Evolutionary conservation across 2,888 invertebrate species (phyloP).

Genomic region (Caenorhabditis sp.): DNA sequence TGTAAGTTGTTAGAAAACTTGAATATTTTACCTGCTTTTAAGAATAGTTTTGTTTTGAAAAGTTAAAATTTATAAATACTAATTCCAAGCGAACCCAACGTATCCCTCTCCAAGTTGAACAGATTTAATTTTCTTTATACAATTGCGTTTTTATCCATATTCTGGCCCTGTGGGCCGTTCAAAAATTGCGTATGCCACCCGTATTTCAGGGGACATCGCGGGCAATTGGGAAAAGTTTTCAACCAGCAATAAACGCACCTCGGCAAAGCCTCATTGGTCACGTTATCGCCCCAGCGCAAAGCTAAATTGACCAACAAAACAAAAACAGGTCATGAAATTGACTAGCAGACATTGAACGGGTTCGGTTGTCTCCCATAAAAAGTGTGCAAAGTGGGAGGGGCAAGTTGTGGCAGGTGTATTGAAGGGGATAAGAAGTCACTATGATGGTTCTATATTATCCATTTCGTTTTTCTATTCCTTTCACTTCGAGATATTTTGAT

Average conservation of each 20-base stretch:
- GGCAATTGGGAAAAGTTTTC: constrained; percentile 69
- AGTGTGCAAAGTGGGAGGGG: neutral
- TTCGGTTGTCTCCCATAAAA: neutral
- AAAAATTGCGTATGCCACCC: constrained; percentile 62
- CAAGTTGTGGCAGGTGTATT: neutral
- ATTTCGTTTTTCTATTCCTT: neutral
- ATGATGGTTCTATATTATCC: neutral
- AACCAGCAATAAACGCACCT: constrained; percentile 71
- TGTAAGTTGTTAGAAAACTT: too few relatives aligned
- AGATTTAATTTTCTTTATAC: neutral
- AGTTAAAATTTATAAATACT: too few relatives aligned
- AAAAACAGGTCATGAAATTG: neutral
- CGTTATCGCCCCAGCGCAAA: constrained; percentile 69
- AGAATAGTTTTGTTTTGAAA: too few relatives aligned
- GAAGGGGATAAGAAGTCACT: neutral
- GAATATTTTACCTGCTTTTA: too few relatives aligned
- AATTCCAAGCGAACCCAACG: too few relatives aligned
- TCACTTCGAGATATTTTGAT: too few relatives aligned
- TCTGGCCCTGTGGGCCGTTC: constrained; percentile 35
- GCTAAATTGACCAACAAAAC: constrained; percentile 20
- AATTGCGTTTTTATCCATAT: neutral
- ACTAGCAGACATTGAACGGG: neutral
- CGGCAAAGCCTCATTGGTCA: constrained; percentile 69
- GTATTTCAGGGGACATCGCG: constrained; percentile 60
- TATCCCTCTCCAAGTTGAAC: too few relatives aligned